A percentile compares a stretch with the other conserved stretches of the same genome.
Evolutionary conservation across 64 coral and sea anemone genomes (phyloP).

Genomic region (Cladopsammia gracilis): DNA sequence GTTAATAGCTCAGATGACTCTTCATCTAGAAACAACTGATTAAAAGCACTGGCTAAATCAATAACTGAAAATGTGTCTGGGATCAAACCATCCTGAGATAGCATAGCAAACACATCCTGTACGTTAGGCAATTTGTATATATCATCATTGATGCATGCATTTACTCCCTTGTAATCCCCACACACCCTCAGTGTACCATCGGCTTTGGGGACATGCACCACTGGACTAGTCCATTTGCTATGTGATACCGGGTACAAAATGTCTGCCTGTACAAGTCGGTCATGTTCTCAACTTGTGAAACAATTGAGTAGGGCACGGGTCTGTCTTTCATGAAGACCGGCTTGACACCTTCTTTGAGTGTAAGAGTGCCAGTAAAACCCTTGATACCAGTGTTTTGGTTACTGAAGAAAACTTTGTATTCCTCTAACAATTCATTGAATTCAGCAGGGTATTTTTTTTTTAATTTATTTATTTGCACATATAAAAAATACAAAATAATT

Average conservation of each 20-base stretch:
- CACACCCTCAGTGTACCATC: conserved; percentile 26
- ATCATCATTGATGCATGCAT: too few species aligned
- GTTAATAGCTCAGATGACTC: too few species aligned
- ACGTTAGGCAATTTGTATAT: conserved; percentile 49
- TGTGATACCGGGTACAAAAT: conserved; percentile 23
- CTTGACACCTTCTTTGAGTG: conserved; percentile 40
- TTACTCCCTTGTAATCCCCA: conserved; percentile 28
- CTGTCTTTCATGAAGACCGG: conserved; percentile 53
- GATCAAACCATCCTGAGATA: conserved; percentile 26
- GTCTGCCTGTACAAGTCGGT: conserved; percentile 31
- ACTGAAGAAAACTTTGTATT: conserved; percentile 13
- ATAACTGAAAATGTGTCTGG: conserved; percentile 56
- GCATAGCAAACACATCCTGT: conserved; percentile 58
- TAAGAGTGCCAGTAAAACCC: conserved; percentile 37
- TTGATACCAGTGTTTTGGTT: conserved; percentile 34
- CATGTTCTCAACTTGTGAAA: conserved; percentile 36
- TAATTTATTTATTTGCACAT: too few species aligned
- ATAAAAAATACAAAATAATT: too few species aligned
- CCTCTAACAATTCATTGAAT: conserved; percentile 25
- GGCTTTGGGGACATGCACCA: conserved; percentile 30
- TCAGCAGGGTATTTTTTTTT: conserved; percentile 17
- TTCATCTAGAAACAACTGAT: conserved; percentile 57
- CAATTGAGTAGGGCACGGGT: conserved; percentile 41
- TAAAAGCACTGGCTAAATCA: conserved; percentile 66
- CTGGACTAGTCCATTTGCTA: conserved; percentile 29